phyloP scores from a whole-genome alignment of 2,888 invertebrate species.

The Limulus polyphemus region DNA sequence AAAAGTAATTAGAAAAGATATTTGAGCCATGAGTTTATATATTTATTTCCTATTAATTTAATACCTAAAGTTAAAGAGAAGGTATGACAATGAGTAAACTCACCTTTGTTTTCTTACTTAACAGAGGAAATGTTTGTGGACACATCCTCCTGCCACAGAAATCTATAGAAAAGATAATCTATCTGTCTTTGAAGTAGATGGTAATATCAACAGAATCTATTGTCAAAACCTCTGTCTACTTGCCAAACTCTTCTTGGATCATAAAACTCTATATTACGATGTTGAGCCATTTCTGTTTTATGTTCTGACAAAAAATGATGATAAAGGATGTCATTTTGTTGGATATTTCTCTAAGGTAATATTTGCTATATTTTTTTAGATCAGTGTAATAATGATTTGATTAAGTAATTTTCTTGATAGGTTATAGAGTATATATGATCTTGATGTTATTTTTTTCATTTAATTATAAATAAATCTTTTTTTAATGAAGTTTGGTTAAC shows the following conservation, averaged over 20 bases:
- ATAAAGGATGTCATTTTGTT: conserved; percentile 86
- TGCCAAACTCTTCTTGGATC: conserved; percentile 93
- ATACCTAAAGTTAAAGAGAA: too few species aligned
- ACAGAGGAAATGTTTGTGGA: conserved; percentile 69
- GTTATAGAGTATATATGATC: too few species aligned
- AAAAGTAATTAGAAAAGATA: too few species aligned
- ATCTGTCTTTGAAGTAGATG: conserved; percentile 86
- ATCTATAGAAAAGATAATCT: conserved; percentile 75
- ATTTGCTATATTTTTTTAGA: too few species aligned
- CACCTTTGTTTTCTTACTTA: neutral
- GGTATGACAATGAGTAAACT: neutral
- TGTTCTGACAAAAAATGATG: conserved; percentile 83
- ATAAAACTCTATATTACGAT: conserved; percentile 95
- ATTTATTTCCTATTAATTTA: too few species aligned
- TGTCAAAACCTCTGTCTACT: conserved; percentile 94
- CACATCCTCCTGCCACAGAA: conserved; percentile 97
- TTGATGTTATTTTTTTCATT: too few species aligned
- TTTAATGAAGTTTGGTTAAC: too few species aligned
- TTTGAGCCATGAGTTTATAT: too few species aligned
- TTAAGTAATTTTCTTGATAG: too few species aligned
- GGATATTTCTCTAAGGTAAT: conserved; percentile 84
- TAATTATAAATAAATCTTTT: too few species aligned
- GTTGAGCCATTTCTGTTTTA: conserved; percentile 98
- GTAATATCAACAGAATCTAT: conserved; percentile 92
- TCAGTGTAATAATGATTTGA: too few species aligned